Evolutionary conservation across 2,888 invertebrate genomes (phyloP).

Genomic region (Mellilla xanthometata): DNA sequence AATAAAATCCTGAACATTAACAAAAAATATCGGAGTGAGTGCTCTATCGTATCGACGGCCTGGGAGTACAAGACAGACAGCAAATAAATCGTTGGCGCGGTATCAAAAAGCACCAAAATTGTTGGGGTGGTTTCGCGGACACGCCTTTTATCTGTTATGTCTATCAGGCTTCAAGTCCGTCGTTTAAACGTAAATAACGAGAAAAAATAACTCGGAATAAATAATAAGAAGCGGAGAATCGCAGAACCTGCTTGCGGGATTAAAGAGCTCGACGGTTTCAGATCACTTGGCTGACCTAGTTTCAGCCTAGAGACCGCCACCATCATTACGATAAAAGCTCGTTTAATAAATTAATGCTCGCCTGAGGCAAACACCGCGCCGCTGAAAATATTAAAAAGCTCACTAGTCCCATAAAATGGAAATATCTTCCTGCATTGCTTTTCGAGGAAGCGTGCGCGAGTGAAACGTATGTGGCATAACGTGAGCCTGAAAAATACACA

Average conservation of each 20-base stretch:
- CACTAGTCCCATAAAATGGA: constrained; percentile 17
- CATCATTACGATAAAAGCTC: constrained; percentile 56
- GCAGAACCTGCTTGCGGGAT: constrained; percentile 45
- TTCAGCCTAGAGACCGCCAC: constrained; percentile 39
- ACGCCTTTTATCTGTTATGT: constrained; percentile 80
- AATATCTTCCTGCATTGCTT: constrained; percentile 16
- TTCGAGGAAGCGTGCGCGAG: constrained; percentile 20
- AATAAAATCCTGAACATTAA: constrained; percentile 63
- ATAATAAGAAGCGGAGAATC: constrained; percentile 49
- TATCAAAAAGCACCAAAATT: constrained; percentile 74
- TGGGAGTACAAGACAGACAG: constrained; percentile 57
- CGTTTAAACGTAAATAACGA: constrained; percentile 60
- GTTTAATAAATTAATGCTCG: constrained; percentile 46
- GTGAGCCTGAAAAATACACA: constrained; percentile 27
- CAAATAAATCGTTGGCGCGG: constrained; percentile 75
- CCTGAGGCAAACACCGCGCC: constrained; percentile 33
- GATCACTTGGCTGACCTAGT: constrained; percentile 50
- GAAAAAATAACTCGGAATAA: constrained; percentile 55
- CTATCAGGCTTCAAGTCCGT: constrained; percentile 61
- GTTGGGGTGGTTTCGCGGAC: constrained; percentile 61
- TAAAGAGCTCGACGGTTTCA: constrained; percentile 46
- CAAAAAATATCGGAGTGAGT: constrained; percentile 62
- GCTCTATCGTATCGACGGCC: constrained; percentile 63
- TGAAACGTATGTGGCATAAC: constrained; percentile 20
- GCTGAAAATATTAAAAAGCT: constrained; percentile 20